Conservation (phyloP, 2,888 invertebrate species). For the Erebia aethiops region DNA sequence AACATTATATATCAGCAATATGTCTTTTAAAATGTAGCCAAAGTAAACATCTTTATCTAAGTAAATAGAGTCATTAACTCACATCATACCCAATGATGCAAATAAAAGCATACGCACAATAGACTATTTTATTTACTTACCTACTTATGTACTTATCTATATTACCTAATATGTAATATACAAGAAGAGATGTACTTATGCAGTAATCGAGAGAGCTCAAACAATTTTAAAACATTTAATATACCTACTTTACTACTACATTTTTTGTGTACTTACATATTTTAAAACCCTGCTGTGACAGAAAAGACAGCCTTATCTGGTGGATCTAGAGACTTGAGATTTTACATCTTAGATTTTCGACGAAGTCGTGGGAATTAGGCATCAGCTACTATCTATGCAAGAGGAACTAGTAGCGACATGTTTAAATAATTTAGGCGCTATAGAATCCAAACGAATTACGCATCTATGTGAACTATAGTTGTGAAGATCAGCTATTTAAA, state of each 20-base stretch:
- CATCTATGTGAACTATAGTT: not conserved
- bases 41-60: constrained; percentile 69
- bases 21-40: constrained; percentile 45
- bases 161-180: constrained; percentile 3
- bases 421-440: no score
- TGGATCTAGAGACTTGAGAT: no score
- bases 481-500: not conserved
- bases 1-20: constrained; percentile 44
- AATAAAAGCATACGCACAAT: constrained; percentile 21
- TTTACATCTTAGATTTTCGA: no score
- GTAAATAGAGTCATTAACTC: constrained; percentile 60
- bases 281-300: no score
- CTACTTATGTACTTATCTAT: constrained; percentile 6
- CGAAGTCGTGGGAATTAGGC: no score
- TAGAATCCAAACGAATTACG: no score
- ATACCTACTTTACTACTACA: no score
- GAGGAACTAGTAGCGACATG: no score
- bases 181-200: not conserved
- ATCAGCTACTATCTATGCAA: no score
- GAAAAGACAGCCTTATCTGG: no score
- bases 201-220: not conserved
- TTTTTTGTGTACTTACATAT: no score
- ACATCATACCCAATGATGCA: constrained; percentile 48
- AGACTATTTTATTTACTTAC: constrained; percentile 2
- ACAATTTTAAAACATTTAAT: no score